These are phyloP conservation scores for Drosophila kanapiae DNA, from an alignment of 1,140 invertebrate species.

Conservation along the genomic window DNA sequence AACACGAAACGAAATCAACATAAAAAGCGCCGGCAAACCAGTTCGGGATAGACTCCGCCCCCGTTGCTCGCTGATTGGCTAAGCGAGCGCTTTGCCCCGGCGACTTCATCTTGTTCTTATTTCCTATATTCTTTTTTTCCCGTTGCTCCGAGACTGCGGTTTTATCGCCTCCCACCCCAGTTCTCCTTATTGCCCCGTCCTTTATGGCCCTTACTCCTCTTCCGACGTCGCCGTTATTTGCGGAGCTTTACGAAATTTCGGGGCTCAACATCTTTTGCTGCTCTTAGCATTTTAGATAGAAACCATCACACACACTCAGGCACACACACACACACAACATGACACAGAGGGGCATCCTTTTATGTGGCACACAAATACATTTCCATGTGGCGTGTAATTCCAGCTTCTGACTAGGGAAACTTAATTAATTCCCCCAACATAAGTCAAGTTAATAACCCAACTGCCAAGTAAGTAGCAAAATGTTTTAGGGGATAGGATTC, in stretches of 20 bases:
- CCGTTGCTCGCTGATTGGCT: constrained; percentile 82
- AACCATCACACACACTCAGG: background rate
- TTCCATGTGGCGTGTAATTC: constrained; percentile 31
- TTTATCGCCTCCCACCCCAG: constrained; percentile 38
- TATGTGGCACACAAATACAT: constrained; percentile 29
- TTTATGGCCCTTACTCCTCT: constrained; percentile 2
- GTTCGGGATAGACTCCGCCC: constrained; percentile 83
- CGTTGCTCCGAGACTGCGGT: constrained; percentile 46
- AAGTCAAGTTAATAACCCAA: constrained; percentile 37
- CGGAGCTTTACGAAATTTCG: constrained; percentile 61
- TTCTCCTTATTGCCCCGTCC: background rate
- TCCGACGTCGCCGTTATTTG: constrained; percentile 40
- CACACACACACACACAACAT: background rate
- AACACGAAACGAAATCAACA: constrained; percentile 71
- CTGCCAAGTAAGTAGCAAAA: constrained; percentile 8
- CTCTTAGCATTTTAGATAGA: constrained; percentile 49
- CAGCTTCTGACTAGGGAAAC: constrained; percentile 16
- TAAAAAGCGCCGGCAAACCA: constrained; percentile 79
- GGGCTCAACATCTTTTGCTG: constrained; percentile 69
- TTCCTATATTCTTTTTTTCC: constrained; percentile 45
- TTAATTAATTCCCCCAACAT: constrained; percentile 43
- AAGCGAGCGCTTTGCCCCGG: constrained; percentile 69
- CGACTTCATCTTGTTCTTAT: constrained; percentile 80
- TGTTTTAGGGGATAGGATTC: background rate
- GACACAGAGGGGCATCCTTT: constrained; percentile 19